Evolutionary conservation across 2,113 vertebrate species (phyloP), one percentile per base, ranked within the genome.

Genomic region (Typhlomys cinereus): DNA sequence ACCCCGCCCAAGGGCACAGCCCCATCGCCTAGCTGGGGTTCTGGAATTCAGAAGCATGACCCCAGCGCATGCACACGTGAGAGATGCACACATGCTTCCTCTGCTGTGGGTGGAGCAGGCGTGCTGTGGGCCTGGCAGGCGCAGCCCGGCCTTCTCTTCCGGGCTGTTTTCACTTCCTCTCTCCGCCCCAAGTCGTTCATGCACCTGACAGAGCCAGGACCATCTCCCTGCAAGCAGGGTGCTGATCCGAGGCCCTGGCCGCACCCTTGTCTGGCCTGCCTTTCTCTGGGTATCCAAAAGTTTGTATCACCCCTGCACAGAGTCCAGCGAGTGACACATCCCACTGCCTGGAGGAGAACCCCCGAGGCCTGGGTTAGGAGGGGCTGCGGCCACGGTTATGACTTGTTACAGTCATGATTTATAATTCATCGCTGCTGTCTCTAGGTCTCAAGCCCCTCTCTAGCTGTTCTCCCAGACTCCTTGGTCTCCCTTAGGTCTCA

Each of bases 101-200:
- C 82, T 61, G 70, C 62, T 41, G 50, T 78, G 85, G 73, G 59
- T 52, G 92, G 69, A 88, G 70, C 95, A 57, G 4, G 48, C 67
- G 61, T 59, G 54, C 54, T 23, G n/a, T 73, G 76, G 78, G 94
- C 80, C 89, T 85, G 46, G 70, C 81, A 89, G 89, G 89, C 36
- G n/a, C 76, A 81, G 76, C 31, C 64, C 4, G 7, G 73, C 27
- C 88, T 90, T 95, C 90, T 93, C 93, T 85, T 92, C 44, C 48
- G 90, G 94, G 90, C 74, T 61, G 57, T 70, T 97, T 94, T 97
- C 93, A 95, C 89, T 96, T 96, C 96, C 92, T 69, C 48, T 69
- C 96, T 93, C 78, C 92, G 85, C 91, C 81, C 71, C 75, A 89
- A 92, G 93, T 62, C 50, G n/a, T 84, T 67, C n/a, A 86, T 87